A percentile compares a stretch with the other conserved stretches of the same genome.
Evolutionary conservation across 2,797 vertebrate species (phyloP).

Genomic region (Falco columbarius): DNA sequence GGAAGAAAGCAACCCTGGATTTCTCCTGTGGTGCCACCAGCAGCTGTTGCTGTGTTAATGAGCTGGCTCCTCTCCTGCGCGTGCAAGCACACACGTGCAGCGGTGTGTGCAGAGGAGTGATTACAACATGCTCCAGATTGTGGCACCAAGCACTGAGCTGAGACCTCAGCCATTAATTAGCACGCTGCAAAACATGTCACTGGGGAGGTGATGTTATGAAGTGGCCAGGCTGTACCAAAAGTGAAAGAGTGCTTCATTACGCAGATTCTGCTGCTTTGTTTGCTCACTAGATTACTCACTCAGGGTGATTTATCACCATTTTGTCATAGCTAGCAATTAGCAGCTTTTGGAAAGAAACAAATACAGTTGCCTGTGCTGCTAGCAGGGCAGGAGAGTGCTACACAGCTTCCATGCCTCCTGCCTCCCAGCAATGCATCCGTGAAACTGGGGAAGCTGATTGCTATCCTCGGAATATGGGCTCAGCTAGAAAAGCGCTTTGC

Average conservation of each 20-base stretch:
- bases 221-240: slow-evolving; percentile 36
- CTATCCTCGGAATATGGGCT: background rate
- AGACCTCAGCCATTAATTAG: slow-evolving; percentile 47
- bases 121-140: background rate
- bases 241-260: slow-evolving; percentile 44
- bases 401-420: background rate
- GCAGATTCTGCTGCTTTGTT: slow-evolving; percentile 37
- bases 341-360: background rate
- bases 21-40: background rate
- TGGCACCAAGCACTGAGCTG: background rate
- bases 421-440: background rate
- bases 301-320: slow-evolving; percentile 45
- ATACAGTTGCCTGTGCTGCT: background rate
- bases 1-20: background rate
- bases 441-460: background rate
- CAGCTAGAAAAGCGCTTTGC: background rate
- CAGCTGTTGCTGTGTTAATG: slow-evolving; percentile 4
- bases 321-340: slow-evolving; percentile 43
- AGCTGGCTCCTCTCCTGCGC: background rate
- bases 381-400: background rate
- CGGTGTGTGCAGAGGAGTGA: background rate
- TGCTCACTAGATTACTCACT: slow-evolving; percentile 44
- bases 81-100: background rate
- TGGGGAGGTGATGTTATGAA: slow-evolving; percentile 37
- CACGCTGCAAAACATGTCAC: background rate